phyloP scores from a whole-genome alignment of 2,888 invertebrate genomes.

The Rugalucina vietnamica region DNA sequence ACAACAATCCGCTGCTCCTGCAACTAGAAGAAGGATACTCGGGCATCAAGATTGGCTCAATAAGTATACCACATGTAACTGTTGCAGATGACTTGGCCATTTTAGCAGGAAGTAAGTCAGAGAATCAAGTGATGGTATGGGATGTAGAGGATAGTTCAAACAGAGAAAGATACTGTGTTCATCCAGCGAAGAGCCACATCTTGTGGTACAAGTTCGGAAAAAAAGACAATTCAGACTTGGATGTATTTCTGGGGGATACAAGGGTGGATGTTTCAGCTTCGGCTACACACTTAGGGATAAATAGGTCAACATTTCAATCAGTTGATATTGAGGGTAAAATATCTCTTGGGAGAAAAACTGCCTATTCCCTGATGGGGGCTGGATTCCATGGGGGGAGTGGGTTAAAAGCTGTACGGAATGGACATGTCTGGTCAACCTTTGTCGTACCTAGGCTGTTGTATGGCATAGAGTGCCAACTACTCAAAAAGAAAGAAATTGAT shows the following conservation, averaged over 20 bases:
- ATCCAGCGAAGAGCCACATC: constrained; percentile 5
- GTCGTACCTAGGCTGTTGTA: no score
- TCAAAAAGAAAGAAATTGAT: no score
- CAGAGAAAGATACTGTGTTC: neutral
- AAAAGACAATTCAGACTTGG: neutral
- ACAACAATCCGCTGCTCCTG: neutral
- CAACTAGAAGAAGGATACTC: neutral
- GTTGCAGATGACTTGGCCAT: neutral
- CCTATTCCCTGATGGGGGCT: constrained; percentile 1
- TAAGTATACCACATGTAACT: neutral
- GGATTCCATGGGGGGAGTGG: neutral
- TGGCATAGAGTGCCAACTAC: no score
- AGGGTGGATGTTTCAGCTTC: neutral
- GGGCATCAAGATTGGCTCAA: neutral
- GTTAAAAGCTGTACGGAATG: neutral
- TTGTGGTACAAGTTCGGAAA: neutral
- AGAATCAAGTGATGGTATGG: constrained; percentile 3
- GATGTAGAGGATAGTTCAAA: neutral
- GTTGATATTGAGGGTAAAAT: neutral
- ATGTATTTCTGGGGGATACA: neutral
- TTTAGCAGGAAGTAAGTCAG: neutral
- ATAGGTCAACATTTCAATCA: neutral
- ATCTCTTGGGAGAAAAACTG: no score
- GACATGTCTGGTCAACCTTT: neutral
- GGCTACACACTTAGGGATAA: neutral